phyloP scores from a whole-genome alignment of 2,113 vertebrate species.

The Trematomus loennbergii region DNA sequence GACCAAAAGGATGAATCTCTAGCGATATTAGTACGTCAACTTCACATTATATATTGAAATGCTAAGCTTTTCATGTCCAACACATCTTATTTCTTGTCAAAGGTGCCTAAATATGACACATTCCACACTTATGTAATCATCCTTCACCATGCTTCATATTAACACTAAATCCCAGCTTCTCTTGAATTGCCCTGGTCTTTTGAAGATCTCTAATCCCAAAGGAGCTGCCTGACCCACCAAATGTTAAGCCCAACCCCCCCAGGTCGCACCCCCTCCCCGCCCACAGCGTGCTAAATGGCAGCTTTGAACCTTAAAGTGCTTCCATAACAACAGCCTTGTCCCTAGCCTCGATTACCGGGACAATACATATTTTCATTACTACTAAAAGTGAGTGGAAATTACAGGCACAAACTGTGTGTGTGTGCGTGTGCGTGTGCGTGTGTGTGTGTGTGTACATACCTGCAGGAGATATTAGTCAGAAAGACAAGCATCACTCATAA shows the following conservation, averaged over 20 bases:
- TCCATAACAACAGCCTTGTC: conserved; percentile 15
- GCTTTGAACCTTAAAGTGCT: conserved; percentile 49
- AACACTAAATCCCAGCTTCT: background rate
- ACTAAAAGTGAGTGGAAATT: background rate
- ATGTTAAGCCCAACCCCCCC: conserved; percentile 21
- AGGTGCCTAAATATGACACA: background rate
- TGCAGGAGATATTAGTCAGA: background rate
- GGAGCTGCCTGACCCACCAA: conserved; percentile 1
- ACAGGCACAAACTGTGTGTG: background rate
- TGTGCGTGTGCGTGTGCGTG: background rate
- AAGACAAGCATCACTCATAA: background rate
- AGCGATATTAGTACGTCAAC: too few species aligned
- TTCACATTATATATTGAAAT: too few species aligned
- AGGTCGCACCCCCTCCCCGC: background rate
- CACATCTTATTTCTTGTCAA: too few species aligned
- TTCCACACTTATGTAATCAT: background rate
- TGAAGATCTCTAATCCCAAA: conserved; percentile 38
- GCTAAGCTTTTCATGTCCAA: too few species aligned
- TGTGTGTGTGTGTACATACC: too few species aligned
- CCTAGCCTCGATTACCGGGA: background rate
- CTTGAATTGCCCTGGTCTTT: conserved; percentile 17
- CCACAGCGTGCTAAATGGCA: conserved; percentile 34
- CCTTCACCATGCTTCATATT: background rate
- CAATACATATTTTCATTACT: background rate
- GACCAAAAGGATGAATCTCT: too few species aligned